A percentile compares a stretch with the other conserved stretches of the same genome.
phyloP scores from a whole-genome alignment of 2,888 invertebrate genomes.

The Noctua janthe region DNA sequence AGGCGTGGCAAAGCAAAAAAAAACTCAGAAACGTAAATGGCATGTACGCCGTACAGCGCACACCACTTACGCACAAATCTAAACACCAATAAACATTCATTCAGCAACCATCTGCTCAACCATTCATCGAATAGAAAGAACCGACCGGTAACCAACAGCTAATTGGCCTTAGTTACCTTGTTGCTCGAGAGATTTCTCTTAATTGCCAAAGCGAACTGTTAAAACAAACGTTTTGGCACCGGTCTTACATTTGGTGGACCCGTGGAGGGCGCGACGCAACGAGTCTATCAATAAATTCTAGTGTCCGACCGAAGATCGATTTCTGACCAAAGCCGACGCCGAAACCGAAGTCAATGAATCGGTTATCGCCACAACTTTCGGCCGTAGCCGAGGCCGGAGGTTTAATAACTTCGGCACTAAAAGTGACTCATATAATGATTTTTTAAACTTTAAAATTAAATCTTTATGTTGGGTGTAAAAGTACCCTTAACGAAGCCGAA shows the following conservation, averaged over 20 bases:
- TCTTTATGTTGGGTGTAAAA: too few relatives aligned
- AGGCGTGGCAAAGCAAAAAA: slow-evolving; percentile 2
- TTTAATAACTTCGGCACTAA: not conserved
- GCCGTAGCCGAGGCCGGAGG: not conserved
- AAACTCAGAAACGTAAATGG: slow-evolving; percentile 6
- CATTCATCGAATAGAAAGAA: slow-evolving; percentile 34
- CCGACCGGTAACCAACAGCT: slow-evolving; percentile 28
- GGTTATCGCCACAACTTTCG: not conserved
- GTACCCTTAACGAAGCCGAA: too few relatives aligned
- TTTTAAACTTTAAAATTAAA: too few relatives aligned
- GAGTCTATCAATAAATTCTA: slow-evolving; percentile 40
- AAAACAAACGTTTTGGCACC: slow-evolving; percentile 64
- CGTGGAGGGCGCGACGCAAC: slow-evolving; percentile 39
- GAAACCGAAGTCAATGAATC: not conserved
- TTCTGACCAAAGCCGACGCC: not conserved
- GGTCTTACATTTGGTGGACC: slow-evolving; percentile 21
- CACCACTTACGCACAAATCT: slow-evolving; percentile 35
- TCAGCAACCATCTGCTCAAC: slow-evolving; percentile 29
- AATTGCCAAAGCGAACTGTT: slow-evolving; percentile 59
- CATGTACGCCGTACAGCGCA: slow-evolving; percentile 13
- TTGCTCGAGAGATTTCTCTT: slow-evolving; percentile 53
- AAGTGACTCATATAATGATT: not conserved
- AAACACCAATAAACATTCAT: slow-evolving; percentile 42
- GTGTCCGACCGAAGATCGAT: not conserved
- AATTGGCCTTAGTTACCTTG: slow-evolving; percentile 56